Evolutionary conservation across 2,888 invertebrate species (phyloP).

Genomic region (Ischnura elegans): DNA sequence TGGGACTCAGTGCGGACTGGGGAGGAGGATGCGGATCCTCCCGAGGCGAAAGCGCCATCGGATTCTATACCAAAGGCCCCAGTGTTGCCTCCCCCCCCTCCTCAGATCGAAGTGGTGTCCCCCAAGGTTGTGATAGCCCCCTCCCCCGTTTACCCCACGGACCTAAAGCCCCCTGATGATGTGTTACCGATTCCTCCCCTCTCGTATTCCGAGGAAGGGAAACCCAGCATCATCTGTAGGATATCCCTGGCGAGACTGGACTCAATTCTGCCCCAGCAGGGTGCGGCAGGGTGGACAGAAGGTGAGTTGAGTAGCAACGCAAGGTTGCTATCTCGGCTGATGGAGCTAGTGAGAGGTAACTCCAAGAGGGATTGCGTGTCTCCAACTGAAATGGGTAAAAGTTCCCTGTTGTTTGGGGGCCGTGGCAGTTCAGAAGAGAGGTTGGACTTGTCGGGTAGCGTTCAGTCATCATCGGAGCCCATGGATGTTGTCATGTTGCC

Average conservation of each 20-base stretch:
- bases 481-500: not conserved
- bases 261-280: slow-evolving; percentile 48
- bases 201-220: slow-evolving; percentile 46
- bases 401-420: slow-evolving; percentile 40
- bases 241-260: slow-evolving; percentile 50
- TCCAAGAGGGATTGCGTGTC: not conserved
- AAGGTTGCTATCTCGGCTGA: slow-evolving; percentile 29
- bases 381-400: slow-evolving; percentile 23
- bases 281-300: slow-evolving; percentile 45
- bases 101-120: slow-evolving; percentile 72
- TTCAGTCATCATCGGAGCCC: slow-evolving; percentile 4
- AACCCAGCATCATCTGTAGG: slow-evolving; percentile 58
- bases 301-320: slow-evolving; percentile 27
- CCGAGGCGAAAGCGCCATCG: not conserved
- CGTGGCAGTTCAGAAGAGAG: slow-evolving; percentile 25
- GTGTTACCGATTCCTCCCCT: slow-evolving; percentile 45
- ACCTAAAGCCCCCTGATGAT: slow-evolving; percentile 44
- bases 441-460: slow-evolving; percentile 18
- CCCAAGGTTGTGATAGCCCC: slow-evolving; percentile 64
- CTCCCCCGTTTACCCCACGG: slow-evolving; percentile 40
- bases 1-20: slow-evolving; percentile 29
- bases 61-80: slow-evolving; percentile 68
- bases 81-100: slow-evolving; percentile 69
- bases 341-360: slow-evolving; percentile 16
- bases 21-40: slow-evolving; percentile 40